Base-by-base conservation (phyloP, 2,888 invertebrate genomes). In the Tolmerus cingulatus region DNA sequence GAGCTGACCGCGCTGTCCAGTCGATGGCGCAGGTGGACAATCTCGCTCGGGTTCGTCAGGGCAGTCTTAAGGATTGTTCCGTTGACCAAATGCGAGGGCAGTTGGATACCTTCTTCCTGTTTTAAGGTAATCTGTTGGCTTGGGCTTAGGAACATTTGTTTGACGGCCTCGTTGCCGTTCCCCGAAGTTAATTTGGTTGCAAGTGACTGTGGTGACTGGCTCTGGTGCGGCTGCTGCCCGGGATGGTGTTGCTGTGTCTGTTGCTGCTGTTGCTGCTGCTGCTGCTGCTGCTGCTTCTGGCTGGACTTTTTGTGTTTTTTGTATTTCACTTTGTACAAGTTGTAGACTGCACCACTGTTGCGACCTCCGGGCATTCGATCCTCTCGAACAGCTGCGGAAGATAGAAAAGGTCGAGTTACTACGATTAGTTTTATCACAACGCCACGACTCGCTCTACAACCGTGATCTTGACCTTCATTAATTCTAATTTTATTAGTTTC, bases 291-390 rank as follows among this genome's bases (percentile, higher is more conserved):
- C 57, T 82, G 82, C 37, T 82, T 46, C 19, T 89, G 90, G 87
- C 88, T 89, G 89, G 95, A 95, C 93, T 98, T 97, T 95, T 98
- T 98, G 94, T 98, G 97, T 93, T 98, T 99, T 94, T 98, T 98
- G 94, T 99, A 99, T 94, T 98, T 98, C 85, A 98, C 98, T 95
- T 99, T 99, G 94, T 99, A 99, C 90, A 99, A 95, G 93, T 99
- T 99, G 93, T 99, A 99, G 88, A 99, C 99, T 89, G 99, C 99
- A 89, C 98, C 98, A 90, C 98, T 99, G 94, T 99, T 99, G 87
- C 99, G 95, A 86, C 99, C 99, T 66, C 99, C 99, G n/a, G 99
- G 99, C 99, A 99, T 99, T 90, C 99, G 95, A 93, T 99, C 99
- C 93, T 99, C 99, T 90, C 99, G 95, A 88, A 99, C 99, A 91